phyloP scores from a whole-genome alignment of 2,888 invertebrate genomes.

The Leucoma salicis region DNA sequence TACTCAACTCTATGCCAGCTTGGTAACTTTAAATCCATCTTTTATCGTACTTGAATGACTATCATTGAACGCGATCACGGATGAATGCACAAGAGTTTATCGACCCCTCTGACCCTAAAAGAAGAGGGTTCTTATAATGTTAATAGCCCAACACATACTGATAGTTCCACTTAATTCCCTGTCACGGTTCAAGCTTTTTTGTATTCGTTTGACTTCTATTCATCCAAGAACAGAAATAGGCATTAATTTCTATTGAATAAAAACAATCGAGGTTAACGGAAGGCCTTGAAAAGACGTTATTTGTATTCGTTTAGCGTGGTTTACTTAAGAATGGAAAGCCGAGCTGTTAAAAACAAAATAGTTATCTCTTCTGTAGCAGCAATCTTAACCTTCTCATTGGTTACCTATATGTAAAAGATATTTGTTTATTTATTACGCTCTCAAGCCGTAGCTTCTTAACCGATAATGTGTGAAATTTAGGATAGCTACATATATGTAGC shows the following conservation, averaged over 20 bases:
- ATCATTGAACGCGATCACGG: slow-evolving; percentile 42
- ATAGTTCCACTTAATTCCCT: slow-evolving; percentile 64
- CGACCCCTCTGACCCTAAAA: slow-evolving; percentile 68
- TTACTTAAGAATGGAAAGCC: slow-evolving; percentile 41
- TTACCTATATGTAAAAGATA: too few species aligned
- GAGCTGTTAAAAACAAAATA: slow-evolving; percentile 52
- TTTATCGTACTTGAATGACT: slow-evolving; percentile 43
- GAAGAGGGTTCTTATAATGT: slow-evolving; percentile 69
- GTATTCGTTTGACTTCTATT: slow-evolving; percentile 23
- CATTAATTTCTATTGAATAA: slow-evolving; percentile 39
- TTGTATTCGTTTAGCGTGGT: slow-evolving; percentile 45
- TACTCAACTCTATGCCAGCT: too few species aligned
- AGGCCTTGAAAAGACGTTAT: slow-evolving; percentile 41
- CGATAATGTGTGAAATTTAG: too few species aligned
- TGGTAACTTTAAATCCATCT: slow-evolving; percentile 39
- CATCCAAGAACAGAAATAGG: slow-evolving; percentile 24
- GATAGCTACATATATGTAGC: too few species aligned
- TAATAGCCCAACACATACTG: slow-evolving; percentile 52
- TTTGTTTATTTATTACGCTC: too few species aligned
- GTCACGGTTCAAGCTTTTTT: slow-evolving; percentile 58
- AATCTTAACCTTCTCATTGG: slow-evolving; percentile 52
- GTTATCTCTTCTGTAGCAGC: slow-evolving; percentile 53
- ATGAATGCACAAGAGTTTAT: slow-evolving; percentile 68
- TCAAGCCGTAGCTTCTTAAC: too few species aligned
- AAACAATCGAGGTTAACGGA: slow-evolving; percentile 37